These are phyloP conservation scores for Aphaenogaster rudis DNA, from an alignment of 1,140 invertebrate genomes.

Conservation along the genomic window DNA sequence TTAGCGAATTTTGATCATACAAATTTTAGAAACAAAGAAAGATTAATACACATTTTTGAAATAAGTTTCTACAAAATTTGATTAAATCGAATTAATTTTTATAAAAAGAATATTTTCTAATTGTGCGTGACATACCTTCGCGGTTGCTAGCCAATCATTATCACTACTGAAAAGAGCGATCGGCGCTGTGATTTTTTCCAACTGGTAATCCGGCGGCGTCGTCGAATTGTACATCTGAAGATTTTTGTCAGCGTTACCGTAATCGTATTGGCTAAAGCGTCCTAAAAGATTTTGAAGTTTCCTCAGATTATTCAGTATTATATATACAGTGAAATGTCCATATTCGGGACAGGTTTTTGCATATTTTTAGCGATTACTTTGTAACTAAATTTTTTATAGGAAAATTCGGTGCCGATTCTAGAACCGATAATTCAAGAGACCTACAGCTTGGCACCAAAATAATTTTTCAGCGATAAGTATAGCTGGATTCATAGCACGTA, in stretches of 20 bases:
- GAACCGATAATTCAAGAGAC: too few relatives aligned
- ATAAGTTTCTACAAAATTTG: background rate
- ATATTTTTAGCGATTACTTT: too few relatives aligned
- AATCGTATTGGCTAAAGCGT: slow-evolving; percentile 84
- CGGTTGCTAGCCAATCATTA: slow-evolving; percentile 89
- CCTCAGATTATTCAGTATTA: background rate
- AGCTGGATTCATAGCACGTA: too few relatives aligned
- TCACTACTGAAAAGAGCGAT: slow-evolving; percentile 89
- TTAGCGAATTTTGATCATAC: slow-evolving; percentile 30
- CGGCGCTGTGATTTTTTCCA: slow-evolving; percentile 88
- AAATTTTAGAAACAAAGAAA: background rate
- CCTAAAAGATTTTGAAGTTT: slow-evolving; percentile 71
- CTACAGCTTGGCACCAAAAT: too few relatives aligned
- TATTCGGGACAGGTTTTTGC: too few relatives aligned
- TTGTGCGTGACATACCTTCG: slow-evolving; percentile 80
- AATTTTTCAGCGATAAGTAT: too few relatives aligned
- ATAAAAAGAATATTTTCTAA: background rate
- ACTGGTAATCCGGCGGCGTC: slow-evolving; percentile 89
- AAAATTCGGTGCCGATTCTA: too few relatives aligned
- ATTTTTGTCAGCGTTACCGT: slow-evolving; percentile 84
- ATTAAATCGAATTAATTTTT: slow-evolving; percentile 27
- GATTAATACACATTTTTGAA: background rate
- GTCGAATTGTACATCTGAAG: slow-evolving; percentile 81
- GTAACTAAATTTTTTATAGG: too few relatives aligned
- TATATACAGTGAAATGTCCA: too few relatives aligned